Percentiles rank a stretch among this genome's conserved stretches.
phyloP scores from a whole-genome alignment of 1,140 invertebrate species.

The Agrypnia vestita region DNA sequence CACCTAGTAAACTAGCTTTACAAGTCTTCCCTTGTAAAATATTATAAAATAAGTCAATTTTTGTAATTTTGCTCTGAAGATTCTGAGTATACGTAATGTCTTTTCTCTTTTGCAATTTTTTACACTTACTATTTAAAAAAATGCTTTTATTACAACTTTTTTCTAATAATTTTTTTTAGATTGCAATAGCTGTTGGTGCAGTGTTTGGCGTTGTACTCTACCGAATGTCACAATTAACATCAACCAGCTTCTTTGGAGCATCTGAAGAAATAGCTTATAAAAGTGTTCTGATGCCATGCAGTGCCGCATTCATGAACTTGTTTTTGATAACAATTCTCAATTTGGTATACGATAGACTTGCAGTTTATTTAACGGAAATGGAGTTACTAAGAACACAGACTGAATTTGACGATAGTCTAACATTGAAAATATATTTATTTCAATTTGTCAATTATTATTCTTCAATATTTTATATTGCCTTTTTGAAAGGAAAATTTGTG shows the following conservation, averaged over 20 bases:
- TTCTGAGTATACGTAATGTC: too few species aligned
- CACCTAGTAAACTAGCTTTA: too few species aligned
- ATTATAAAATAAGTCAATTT: too few species aligned
- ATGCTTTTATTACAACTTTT: too few species aligned
- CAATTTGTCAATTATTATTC: slow-evolving; percentile 93
- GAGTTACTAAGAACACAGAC: slow-evolving; percentile 89
- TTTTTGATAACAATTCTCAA: slow-evolving; percentile 56
- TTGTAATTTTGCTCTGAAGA: too few species aligned
- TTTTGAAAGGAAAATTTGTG: slow-evolving; percentile 87
- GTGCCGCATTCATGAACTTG: slow-evolving; percentile 55
- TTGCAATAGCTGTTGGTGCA: slow-evolving; percentile 44
- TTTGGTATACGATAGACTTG: slow-evolving; percentile 69
- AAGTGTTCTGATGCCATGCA: slow-evolving; percentile 54
- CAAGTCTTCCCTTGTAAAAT: too few species aligned
- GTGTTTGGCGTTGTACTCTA: slow-evolving; percentile 56
- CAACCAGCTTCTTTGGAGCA: slow-evolving; percentile 52
- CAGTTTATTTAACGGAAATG: slow-evolving; percentile 79
- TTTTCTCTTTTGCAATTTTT: too few species aligned
- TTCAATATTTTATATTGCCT: slow-evolving; percentile 90
- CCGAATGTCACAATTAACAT: slow-evolving; percentile 58
- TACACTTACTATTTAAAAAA: too few species aligned
- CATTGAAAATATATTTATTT: slow-evolving; percentile 90
- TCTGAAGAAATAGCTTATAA: slow-evolving; percentile 48
- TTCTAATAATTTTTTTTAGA: slow-evolving; percentile 43
- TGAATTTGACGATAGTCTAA: slow-evolving; percentile 88